These are phyloP conservation scores for Lophius piscatorius DNA, from an alignment of 2,113 vertebrate species.

Conservation along the genomic window DNA sequence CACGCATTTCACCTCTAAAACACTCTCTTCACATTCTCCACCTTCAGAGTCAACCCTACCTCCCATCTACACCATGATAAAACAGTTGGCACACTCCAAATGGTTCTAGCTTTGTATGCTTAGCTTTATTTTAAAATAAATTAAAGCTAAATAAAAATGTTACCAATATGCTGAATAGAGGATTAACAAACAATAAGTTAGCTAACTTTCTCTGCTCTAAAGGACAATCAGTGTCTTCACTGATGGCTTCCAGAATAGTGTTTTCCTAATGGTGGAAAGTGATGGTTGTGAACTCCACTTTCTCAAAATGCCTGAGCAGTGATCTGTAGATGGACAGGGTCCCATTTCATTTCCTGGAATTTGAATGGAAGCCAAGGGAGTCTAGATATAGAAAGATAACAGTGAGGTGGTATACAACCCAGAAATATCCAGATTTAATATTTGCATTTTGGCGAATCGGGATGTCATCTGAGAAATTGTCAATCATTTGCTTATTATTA, in stretches of 20 bases:
- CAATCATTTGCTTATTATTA: conserved; percentile 4
- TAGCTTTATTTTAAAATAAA: too few relatives aligned
- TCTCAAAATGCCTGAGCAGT: conserved; percentile 14
- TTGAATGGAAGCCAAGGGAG: conserved; percentile 17
- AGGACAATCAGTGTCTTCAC: too few relatives aligned
- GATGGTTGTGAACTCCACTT: conserved; percentile 3
- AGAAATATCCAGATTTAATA: conserved; percentile 29
- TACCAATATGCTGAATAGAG: too few relatives aligned
- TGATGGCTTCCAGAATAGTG: background rate
- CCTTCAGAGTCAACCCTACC: too few relatives aligned
- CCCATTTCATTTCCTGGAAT: conserved; percentile 51
- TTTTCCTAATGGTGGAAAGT: background rate
- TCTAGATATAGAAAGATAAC: conserved; percentile 34
- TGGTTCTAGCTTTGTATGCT: too few relatives aligned
- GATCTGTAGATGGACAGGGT: conserved; percentile 16
- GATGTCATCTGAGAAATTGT: conserved; percentile 33
- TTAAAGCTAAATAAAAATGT: too few relatives aligned
- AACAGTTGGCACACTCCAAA: too few relatives aligned
- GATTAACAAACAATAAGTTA: too few relatives aligned
- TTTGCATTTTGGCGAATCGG: conserved; percentile 5
- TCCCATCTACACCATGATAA: too few relatives aligned
- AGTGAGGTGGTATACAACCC: conserved; percentile 5
- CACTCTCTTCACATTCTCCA: too few relatives aligned
- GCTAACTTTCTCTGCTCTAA: background rate
- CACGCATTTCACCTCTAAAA: too few relatives aligned